Evolutionary conservation across 2,113 vertebrate genomes (phyloP), one percentile per base, ranked within the genome.

Genomic region (Nannospalax galili): DNA sequence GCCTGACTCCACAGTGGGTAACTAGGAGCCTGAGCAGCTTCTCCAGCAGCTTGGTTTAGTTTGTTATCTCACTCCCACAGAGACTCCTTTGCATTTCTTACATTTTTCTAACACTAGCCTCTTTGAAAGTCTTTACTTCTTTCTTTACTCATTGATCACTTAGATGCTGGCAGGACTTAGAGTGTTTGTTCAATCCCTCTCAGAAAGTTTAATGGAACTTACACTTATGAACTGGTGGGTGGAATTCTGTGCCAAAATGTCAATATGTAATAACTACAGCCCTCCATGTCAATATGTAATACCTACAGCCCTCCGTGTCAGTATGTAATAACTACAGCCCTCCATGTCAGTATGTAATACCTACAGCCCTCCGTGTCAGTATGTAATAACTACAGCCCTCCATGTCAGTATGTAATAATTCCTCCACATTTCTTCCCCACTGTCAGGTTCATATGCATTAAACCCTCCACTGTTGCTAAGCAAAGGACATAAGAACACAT

Each of bases 361-460:
- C 58, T 84, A 52, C 0, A 80, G n/a, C 65, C 28, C 80, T 93
- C n/a, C n/a, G n/a, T 95, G 72, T 64, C 91, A 95, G 70, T 60
- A 91, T 72, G 30, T 48, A 91, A 52, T 84, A 90, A 90, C 58
- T 84, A 52, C 0, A 80, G n/a, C 65, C 28, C 80, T 93, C n/a
- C n/a, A n/a, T n/a, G n/a, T n/a, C n/a, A n/a, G n/a, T n/a, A 4
- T 82, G 60, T 80, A 60, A 60, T 37, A 64, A n/a, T n/a, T n/a
- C n/a, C n/a, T n/a, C 69, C 62, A 81, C 52, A 86, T 93, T 93
- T 81, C 67, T 88, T 75, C 77, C 45, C 52, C 35, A 85, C 52
- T 64, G 84, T 65, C 65, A 96, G 80, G 96, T 94, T 90, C 85
- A 72, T 73, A 90, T 93, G 92, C 86, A 94, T 91, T 93, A 92